These are phyloP conservation scores for Cremastinae sp. DNA, from an alignment of 2,888 invertebrate species.

Conservation along the genomic window DNA sequence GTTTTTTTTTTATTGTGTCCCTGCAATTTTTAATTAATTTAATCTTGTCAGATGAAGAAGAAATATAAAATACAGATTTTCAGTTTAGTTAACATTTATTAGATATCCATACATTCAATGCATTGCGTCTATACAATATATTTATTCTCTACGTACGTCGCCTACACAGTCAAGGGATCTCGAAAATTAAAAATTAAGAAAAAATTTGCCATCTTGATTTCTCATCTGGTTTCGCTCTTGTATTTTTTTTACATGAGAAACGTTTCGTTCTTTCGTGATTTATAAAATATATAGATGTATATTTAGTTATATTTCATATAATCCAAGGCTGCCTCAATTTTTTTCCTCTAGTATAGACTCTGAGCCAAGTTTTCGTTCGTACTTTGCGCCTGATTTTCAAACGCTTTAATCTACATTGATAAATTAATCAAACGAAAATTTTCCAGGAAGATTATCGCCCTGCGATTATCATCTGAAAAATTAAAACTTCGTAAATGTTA, in stretches of 20 bases:
- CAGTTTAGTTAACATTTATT: constrained; percentile 62
- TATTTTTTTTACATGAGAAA: constrained; percentile 29
- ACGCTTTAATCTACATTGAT: too few species aligned
- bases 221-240: not conserved
- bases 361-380: constrained; percentile 15
- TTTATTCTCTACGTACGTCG: constrained; percentile 51
- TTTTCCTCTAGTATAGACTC: constrained; percentile 27
- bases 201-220: constrained; percentile 22
- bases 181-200: constrained; percentile 45
- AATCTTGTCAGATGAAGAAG: too few species aligned
- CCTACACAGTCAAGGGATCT: constrained; percentile 62
- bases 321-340: not conserved
- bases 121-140: constrained; percentile 62
- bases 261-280: constrained; percentile 40
- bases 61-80: not conserved
- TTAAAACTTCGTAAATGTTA: too few species aligned
- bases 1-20: not conserved
- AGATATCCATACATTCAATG: constrained; percentile 64
- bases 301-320: constrained; percentile 49
- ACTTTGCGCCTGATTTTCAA: not conserved
- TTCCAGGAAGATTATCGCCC: too few species aligned
- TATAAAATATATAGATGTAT: constrained; percentile 59
- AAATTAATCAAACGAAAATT: too few species aligned
- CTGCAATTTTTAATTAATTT: not conserved
- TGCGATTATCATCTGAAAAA: too few species aligned